phyloP scores from a whole-genome alignment of 1,140 invertebrate species.

The Formica exsecta region DNA sequence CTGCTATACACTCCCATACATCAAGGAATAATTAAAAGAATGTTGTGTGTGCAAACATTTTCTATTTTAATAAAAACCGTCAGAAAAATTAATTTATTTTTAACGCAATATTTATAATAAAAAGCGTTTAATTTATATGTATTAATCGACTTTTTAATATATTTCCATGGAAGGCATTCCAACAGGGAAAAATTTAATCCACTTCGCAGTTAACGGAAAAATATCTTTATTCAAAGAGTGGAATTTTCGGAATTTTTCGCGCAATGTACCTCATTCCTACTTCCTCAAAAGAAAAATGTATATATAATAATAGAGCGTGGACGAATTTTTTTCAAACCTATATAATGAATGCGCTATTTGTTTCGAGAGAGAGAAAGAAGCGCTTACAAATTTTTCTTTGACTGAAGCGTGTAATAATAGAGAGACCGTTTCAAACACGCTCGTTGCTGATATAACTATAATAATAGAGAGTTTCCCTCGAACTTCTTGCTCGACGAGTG shows the following conservation, averaged over 20 bases:
- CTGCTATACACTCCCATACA: neutral
- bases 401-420: conserved; percentile 44
- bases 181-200: conserved; percentile 5
- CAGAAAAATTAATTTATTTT: neutral
- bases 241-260: conserved; percentile 32
- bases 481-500: conserved; percentile 38
- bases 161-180: conserved; percentile 3
- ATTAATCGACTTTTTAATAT: neutral
- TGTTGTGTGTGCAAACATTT: neutral
- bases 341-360: conserved; percentile 29
- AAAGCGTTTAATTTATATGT: neutral
- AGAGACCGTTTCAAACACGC: conserved; percentile 34
- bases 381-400: conserved; percentile 39
- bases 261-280: conserved; percentile 12
- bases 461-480: conserved; percentile 42
- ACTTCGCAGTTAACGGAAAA: neutral
- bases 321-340: conserved; percentile 18
- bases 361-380: neutral
- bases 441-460: conserved; percentile 38
- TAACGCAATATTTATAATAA: conserved; percentile 11
- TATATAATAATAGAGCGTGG: conserved; percentile 38
- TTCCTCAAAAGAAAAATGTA: neutral
- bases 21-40: neutral
- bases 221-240: conserved; percentile 2
- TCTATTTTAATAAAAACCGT: neutral